Conservation (phyloP, 2,888 invertebrate genomes). For the Meandrusa payeni region DNA sequence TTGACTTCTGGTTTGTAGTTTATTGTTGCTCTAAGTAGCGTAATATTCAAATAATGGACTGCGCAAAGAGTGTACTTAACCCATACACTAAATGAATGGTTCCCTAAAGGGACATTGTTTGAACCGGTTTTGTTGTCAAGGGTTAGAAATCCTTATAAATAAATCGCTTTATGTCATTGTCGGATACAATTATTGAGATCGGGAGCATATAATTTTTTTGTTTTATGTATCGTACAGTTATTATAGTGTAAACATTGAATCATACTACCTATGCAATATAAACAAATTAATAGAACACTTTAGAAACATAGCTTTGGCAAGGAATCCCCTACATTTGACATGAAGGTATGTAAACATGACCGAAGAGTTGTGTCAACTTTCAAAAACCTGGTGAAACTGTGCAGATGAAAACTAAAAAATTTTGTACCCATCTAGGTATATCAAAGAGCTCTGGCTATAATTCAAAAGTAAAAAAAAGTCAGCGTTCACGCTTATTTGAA, state of each 20-base stretch:
- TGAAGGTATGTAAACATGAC: too few relatives aligned
- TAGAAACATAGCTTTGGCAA: too few relatives aligned
- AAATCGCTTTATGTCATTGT: slow-evolving; percentile 20
- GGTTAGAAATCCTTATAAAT: slow-evolving; percentile 11
- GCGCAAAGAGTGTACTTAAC: slow-evolving; percentile 33
- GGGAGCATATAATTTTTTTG: slow-evolving; percentile 10
- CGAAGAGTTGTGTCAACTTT: too few relatives aligned
- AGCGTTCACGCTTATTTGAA: too few relatives aligned
- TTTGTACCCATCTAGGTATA: too few relatives aligned
- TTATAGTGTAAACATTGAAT: slow-evolving; percentile 1
- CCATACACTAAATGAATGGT: slow-evolving; percentile 22
- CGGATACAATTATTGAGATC: slow-evolving; percentile 14
- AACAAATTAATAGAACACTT: too few relatives aligned
- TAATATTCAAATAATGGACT: slow-evolving; percentile 59
- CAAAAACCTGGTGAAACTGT: too few relatives aligned
- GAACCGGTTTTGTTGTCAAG: slow-evolving; percentile 28
- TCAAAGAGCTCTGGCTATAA: too few relatives aligned
- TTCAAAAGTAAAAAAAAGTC: too few relatives aligned
- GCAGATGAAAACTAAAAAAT: too few relatives aligned
- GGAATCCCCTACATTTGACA: too few relatives aligned
- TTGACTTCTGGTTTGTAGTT: slow-evolving; percentile 47
- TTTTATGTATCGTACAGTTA: not conserved
- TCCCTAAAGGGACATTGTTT: slow-evolving; percentile 18
- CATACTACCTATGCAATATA: too few relatives aligned
- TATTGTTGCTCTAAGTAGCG: slow-evolving; percentile 51